Base-by-base conservation (phyloP, 2,113 vertebrate species). In the Sebastes schlegelii region DNA sequence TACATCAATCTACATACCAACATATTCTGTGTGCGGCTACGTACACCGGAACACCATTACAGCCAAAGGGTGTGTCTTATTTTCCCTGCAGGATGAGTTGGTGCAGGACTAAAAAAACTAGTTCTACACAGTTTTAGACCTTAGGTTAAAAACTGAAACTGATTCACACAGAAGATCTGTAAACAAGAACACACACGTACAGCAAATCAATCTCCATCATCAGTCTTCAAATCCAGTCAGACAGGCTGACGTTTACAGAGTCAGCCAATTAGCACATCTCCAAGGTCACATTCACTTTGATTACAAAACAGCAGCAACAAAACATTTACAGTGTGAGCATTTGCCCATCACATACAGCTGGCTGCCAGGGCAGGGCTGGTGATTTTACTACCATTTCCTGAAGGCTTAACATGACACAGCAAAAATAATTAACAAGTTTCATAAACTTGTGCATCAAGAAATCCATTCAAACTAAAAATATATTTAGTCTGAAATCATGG, bases 241-340 rank as follows among this genome's bases (percentile, higher is more conserved):
- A 9, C 26, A 6, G 21, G 74, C 57, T 14, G 9, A 43, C 55
- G 58, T 80, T 52, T 64, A 73, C 54, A 55, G 19, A 67, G 58
- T 60, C 65, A 9, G 17, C 7, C 42, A 78, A 67, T 82, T 58
- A 74, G 52, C 34, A 34, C 34, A 67, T 46, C 54, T 77, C 72
- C 21, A 62, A 71, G 63, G 63, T 83, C 63, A 49, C 67, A 66
- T 77, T 73, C 13, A 52, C 58, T 61, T 34, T 65, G 55, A 79
- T 74, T 26, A 62, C 49, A 63, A 54, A 65, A 10, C 5, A 1
- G 49, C 42, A 17, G 64, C 73, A 62, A 8, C 70, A 61, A 12
- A 74, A 67, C 79, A 52, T 75, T 45, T 9, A 70, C 8, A 2
- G 21, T 6, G 40, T 1, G 46, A 82, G 40, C 6, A 46, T 21